phyloP scores from a whole-genome alignment of 1,140 invertebrate species.

The Cydia pomonella region DNA sequence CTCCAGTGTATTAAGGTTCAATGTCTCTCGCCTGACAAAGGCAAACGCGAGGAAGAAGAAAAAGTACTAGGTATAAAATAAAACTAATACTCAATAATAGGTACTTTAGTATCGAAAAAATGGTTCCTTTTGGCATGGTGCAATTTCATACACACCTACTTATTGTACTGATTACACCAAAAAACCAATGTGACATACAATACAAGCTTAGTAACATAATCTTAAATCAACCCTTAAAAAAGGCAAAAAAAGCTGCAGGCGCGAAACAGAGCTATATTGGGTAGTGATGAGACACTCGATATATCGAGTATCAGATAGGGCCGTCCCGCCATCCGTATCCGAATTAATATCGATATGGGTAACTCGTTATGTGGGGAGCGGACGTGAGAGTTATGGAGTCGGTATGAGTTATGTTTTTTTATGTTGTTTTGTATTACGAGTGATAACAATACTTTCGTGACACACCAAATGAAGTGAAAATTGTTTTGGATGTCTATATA shows the following conservation, averaged over 20 bases:
- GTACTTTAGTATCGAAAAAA: no score
- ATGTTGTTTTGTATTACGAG: no score
- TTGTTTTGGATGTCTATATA: no score
- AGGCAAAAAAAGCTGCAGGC: constrained; percentile 7
- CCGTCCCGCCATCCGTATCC: constrained; percentile 25
- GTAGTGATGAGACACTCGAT: constrained; percentile 28
- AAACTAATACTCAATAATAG: no score
- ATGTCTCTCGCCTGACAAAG: background rate
- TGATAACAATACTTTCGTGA: no score
- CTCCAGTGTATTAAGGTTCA: background rate
- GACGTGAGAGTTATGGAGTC: background rate
- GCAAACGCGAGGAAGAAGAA: no score
- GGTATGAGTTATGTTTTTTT: background rate
- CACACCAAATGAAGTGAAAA: no score
- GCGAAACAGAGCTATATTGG: constrained; percentile 15
- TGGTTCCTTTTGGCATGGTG: no score
- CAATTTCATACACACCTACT: background rate
- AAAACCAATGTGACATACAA: background rate
- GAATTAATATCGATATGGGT: constrained; percentile 33
- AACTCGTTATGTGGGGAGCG: constrained; percentile 29
- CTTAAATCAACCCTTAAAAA: constrained; percentile 20
- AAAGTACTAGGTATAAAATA: no score
- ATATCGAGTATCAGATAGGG: constrained; percentile 26
- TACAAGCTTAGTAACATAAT: constrained; percentile 19
- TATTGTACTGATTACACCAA: background rate